phyloP scores from a whole-genome alignment of 1,140 invertebrate species.

The Hylaeus volcanicus region DNA sequence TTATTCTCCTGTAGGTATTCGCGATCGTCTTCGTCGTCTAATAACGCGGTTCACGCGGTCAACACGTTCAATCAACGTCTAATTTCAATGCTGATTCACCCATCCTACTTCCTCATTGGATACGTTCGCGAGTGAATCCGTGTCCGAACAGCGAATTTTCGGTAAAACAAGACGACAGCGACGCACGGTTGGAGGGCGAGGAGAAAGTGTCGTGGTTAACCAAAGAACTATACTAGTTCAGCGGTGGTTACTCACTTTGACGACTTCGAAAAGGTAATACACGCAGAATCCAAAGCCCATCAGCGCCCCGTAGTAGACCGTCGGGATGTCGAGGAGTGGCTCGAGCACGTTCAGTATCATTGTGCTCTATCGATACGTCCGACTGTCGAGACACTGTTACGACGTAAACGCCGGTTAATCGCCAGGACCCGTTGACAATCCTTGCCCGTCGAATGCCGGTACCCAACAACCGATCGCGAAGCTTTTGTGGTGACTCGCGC shows the following conservation, averaged over 20 bases:
- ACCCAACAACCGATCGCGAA: constrained; percentile 32
- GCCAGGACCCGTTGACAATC: constrained; percentile 38
- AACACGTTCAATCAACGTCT: too few species aligned
- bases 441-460: constrained; percentile 43
- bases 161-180: too few species aligned
- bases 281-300: constrained; percentile 75
- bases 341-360: constrained; percentile 70
- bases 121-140: too few species aligned
- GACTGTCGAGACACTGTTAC: neutral
- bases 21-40: too few species aligned
- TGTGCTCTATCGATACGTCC: constrained; percentile 12
- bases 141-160: too few species aligned
- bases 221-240: too few species aligned
- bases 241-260: constrained; percentile 74
- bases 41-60: too few species aligned
- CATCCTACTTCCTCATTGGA: too few species aligned
- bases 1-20: too few species aligned
- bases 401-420: neutral
- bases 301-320: constrained; percentile 76
- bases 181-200: neutral
- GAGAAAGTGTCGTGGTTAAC: neutral
- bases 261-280: constrained; percentile 80
- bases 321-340: constrained; percentile 71
- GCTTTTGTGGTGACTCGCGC: constrained; percentile 21
- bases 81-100: too few species aligned